These are phyloP conservation scores for Acrobasis repandana DNA, from an alignment of 2,888 invertebrate species.

Conservation along the genomic window DNA sequence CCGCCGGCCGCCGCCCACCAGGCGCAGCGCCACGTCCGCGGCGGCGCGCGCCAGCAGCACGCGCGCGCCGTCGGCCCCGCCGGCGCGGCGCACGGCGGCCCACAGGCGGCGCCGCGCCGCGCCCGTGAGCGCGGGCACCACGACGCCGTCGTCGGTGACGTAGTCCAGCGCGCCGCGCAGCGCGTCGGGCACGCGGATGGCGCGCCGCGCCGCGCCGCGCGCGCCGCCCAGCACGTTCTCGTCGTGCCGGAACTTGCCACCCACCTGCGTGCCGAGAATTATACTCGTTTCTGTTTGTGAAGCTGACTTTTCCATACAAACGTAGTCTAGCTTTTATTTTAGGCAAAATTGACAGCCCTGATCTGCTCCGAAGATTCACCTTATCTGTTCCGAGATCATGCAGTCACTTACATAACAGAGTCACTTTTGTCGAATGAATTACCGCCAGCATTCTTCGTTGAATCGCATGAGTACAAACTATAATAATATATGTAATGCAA, in stretches of 20 bases:
- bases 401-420: too few relatives aligned
- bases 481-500: too few relatives aligned
- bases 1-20: constrained; percentile 92
- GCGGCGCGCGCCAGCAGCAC: constrained; percentile 93
- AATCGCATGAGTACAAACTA: too few relatives aligned
- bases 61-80: constrained; percentile 78
- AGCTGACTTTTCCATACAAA: too few relatives aligned
- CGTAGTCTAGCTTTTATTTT: too few relatives aligned
- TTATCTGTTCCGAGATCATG: too few relatives aligned
- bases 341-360: too few relatives aligned
- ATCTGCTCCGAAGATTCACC: too few relatives aligned
- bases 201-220: constrained; percentile 47
- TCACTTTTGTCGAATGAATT: too few relatives aligned
- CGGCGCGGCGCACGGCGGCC: constrained; percentile 66
- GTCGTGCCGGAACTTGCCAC: constrained; percentile 88
- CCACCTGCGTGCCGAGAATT: too few relatives aligned
- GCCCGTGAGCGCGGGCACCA: constrained; percentile 89
- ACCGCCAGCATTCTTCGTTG: too few relatives aligned
- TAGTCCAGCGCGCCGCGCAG: constrained; percentile 83
- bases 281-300: too few relatives aligned
- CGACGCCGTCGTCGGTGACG: constrained; percentile 90
- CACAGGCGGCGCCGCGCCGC: constrained; percentile 87
- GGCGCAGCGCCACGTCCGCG: constrained; percentile 88
- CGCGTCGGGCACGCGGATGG: constrained; percentile 87
- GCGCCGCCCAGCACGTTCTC: constrained; percentile 87